A percentile compares a stretch with the other conserved stretches of the same genome.
phyloP scores from a whole-genome alignment of 1,140 invertebrate species.

The Bathynomus jamesi region DNA sequence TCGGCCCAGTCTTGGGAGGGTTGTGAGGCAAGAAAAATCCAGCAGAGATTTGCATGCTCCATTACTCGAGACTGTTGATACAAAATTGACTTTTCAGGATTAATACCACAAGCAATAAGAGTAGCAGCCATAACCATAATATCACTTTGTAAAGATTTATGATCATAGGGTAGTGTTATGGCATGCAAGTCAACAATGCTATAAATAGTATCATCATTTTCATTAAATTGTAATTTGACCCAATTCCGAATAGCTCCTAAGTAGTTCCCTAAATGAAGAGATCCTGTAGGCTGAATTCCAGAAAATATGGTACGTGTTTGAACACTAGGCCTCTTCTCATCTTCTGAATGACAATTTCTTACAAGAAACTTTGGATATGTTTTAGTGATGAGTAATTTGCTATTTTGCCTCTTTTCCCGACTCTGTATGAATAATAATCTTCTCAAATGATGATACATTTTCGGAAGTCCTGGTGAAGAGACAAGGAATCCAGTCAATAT shows the following conservation, averaged over 20 bases:
- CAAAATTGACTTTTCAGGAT: constrained; percentile 69
- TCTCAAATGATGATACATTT: too few relatives aligned
- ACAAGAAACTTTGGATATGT: too few relatives aligned
- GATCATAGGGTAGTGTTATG: constrained; percentile 77
- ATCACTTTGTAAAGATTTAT: constrained; percentile 56
- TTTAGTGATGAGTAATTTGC: too few relatives aligned
- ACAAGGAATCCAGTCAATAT: too few relatives aligned
- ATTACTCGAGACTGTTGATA: constrained; percentile 82
- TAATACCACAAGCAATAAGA: constrained; percentile 82
- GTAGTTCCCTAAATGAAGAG: constrained; percentile 93
- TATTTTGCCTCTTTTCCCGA: too few relatives aligned
- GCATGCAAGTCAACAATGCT: constrained; percentile 93
- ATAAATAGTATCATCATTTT: constrained; percentile 59
- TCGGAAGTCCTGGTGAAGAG: too few relatives aligned
- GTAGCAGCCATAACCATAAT: constrained; percentile 71
- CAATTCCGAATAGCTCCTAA: constrained; percentile 85
- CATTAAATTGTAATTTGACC: constrained; percentile 83
- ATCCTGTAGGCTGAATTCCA: constrained; percentile 92
- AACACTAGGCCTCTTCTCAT: too few relatives aligned
- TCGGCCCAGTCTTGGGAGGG: constrained; percentile 70
- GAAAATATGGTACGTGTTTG: too few relatives aligned
- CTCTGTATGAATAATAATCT: too few relatives aligned
- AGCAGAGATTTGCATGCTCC: constrained; percentile 77
- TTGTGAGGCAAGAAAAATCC: constrained; percentile 81
- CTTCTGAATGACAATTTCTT: too few relatives aligned